These are phyloP conservation scores for Scolopax mira DNA, from an alignment of 2,113 vertebrate genomes.

Conservation along the genomic window DNA sequence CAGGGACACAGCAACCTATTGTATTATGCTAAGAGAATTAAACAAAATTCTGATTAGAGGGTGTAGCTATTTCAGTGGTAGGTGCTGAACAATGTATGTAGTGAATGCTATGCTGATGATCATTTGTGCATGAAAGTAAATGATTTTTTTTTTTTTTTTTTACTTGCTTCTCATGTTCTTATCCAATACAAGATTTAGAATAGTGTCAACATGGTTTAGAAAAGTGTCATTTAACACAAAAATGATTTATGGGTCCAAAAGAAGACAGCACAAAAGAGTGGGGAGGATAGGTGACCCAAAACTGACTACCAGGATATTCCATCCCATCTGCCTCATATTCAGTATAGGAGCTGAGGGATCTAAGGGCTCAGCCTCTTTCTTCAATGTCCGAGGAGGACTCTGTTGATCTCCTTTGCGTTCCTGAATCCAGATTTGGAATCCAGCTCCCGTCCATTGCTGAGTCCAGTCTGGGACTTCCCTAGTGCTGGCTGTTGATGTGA, in stretches of 20 bases:
- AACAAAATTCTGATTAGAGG: neutral
- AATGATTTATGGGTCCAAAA: accelerated
- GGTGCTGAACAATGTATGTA: neutral
- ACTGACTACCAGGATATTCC: neutral
- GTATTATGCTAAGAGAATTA: neutral
- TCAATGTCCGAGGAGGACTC: neutral
- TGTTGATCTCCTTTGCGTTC: neutral
- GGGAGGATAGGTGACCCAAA: neutral
- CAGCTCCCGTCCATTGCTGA: neutral
- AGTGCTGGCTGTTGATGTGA: neutral
- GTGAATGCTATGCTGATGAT: neutral
- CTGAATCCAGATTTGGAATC: neutral
- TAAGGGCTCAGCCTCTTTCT: neutral
- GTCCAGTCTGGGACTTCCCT: neutral
- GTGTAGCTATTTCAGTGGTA: neutral
- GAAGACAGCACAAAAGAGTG: neutral
- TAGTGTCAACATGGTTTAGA: neutral
- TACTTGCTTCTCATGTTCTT: neutral
- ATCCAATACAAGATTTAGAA: neutral
- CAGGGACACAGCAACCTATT: neutral
- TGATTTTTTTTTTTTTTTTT: neutral
- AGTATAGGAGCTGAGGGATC: neutral
- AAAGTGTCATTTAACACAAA: neutral
- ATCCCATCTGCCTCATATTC: neutral
- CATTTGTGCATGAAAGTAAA: neutral